These are phyloP conservation scores for Idaea biselata DNA, from an alignment of 2,888 invertebrate genomes.

Conservation along the genomic window DNA sequence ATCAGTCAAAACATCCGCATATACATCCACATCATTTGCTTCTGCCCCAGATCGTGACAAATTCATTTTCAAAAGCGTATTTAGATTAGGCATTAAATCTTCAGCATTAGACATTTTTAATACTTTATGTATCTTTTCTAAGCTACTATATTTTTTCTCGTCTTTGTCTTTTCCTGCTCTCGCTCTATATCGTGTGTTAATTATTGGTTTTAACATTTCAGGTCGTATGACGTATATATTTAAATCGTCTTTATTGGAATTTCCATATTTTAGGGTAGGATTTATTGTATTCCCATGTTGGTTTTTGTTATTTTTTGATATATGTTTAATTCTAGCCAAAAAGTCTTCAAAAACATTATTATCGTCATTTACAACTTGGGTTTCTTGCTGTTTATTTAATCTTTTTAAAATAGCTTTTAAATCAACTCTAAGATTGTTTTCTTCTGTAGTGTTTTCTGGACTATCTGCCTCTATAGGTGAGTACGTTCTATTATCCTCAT, in stretches of 20 bases:
- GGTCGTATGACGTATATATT: not conserved
- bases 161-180: not conserved
- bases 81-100: slow-evolving; percentile 23
- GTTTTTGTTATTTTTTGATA: not conserved
- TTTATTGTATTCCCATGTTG: too few species aligned
- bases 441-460: not conserved
- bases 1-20: slow-evolving; percentile 47
- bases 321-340: not conserved
- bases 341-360: not conserved
- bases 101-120: slow-evolving; percentile 18
- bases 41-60: slow-evolving; percentile 7
- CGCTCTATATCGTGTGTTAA: not conserved
- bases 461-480: not conserved
- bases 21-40: slow-evolving; percentile 29
- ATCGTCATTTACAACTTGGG: not conserved
- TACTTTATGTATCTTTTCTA: slow-evolving; percentile 23
- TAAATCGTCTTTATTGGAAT: not conserved
- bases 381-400: not conserved
- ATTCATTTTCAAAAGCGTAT: slow-evolving; percentile 18
- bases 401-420: not conserved
- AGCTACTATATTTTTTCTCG: slow-evolving; percentile 13
- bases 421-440: not conserved
- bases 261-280: too few species aligned
- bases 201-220: not conserved
- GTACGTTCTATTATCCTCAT: not conserved